Conservation (phyloP, 30 jellyfish, hydroid and myxozoan genomes). For the Pseudorhiza aurosa region DNA sequence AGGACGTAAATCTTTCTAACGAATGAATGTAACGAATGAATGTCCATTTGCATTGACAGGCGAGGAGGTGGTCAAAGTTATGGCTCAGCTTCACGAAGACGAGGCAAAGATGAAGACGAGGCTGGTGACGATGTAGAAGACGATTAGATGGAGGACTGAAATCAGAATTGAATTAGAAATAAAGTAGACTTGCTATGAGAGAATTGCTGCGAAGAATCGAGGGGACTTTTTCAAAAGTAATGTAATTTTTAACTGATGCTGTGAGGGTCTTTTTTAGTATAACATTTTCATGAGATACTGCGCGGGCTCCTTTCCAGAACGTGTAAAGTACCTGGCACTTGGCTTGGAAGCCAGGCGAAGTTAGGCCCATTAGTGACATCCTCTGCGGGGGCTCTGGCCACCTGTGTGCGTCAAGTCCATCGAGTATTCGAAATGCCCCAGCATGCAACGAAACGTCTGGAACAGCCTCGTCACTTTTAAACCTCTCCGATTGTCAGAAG, state of each 20-base stretch:
- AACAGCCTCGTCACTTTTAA: no score
- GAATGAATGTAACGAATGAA: no score
- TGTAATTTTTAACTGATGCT: slow-evolving; percentile 5
- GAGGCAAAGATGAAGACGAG: slow-evolving; percentile 90
- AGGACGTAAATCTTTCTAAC: no score
- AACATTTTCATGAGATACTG: neutral
- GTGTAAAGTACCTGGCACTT: neutral
- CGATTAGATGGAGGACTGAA: slow-evolving; percentile 34
- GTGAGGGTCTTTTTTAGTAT: neutral
- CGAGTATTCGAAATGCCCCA: no score
- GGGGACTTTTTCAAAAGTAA: slow-evolving; percentile 17
- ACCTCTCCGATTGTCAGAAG: no score
- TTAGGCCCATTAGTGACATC: no score
- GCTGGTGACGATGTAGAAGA: slow-evolving; percentile 87
- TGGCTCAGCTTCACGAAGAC: slow-evolving; percentile 73
- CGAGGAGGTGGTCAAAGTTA: slow-evolving; percentile 67
- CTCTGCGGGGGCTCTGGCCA: no score
- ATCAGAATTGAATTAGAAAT: slow-evolving; percentile 12
- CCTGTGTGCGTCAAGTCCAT: no score
- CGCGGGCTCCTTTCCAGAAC: slow-evolving; percentile 1
- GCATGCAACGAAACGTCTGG: no score
- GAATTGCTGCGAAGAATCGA: slow-evolving; percentile 11
- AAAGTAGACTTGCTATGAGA: slow-evolving; percentile 11
- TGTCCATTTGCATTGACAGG: no score
- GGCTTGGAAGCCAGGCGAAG: no score